Conservation (phyloP, 2,797 vertebrate species). For the Pantherophis alleghaniensis region DNA sequence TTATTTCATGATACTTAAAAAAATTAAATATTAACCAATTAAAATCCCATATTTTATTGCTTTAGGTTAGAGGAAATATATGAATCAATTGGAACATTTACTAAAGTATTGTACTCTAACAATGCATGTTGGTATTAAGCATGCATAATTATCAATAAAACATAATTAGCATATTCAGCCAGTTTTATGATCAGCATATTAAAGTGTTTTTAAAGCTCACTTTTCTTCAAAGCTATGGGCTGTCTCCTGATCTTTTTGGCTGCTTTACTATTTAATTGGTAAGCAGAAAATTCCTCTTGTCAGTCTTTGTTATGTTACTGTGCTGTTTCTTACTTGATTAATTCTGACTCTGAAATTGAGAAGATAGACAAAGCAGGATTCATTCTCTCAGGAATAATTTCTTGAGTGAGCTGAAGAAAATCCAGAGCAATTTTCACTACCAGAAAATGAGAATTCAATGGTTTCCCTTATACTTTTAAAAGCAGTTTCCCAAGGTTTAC, state of each 20-base stretch:
- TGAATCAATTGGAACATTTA: background rate
- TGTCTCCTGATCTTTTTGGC: background rate
- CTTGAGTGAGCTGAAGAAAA: background rate
- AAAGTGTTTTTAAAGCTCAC: background rate
- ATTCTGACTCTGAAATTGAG: background rate
- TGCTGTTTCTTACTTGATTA: background rate
- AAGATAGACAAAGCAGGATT: background rate
- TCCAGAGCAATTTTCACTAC: background rate
- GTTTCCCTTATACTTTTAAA: background rate
- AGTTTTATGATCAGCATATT: background rate
- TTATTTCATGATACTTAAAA: background rate
- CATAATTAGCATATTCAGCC: background rate
- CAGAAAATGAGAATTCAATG: background rate
- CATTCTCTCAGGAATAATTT: background rate
- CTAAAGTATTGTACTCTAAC: background rate
- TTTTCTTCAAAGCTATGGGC: background rate
- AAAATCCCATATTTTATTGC: background rate
- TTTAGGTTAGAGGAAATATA: background rate
- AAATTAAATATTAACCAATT: background rate
- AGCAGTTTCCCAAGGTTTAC: background rate
- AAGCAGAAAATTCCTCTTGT: background rate
- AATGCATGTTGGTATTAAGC: background rate
- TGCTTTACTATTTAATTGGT: background rate
- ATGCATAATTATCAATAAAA: background rate
- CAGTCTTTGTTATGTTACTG: background rate